Evolutionary conservation across 1,140 invertebrate species (phyloP).

Genomic region (Paramacrobiotus metropolitanus): DNA sequence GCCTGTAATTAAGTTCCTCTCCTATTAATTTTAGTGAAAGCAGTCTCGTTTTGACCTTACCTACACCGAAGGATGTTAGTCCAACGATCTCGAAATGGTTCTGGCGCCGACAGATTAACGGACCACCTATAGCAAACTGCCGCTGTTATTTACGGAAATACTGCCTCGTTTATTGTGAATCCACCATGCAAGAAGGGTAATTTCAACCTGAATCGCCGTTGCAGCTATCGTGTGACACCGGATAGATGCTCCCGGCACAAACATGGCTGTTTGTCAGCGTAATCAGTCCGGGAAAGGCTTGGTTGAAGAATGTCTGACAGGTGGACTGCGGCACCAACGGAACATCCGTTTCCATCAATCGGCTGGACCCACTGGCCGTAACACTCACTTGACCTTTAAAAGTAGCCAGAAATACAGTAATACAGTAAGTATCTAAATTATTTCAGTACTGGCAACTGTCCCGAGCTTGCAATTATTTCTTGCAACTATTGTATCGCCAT

Average conservation of each 20-base stretch:
- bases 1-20: neutral
- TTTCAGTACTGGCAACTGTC: neutral
- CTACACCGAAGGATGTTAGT: slow-evolving; percentile 1
- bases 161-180: too few species aligned
- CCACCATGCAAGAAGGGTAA: neutral
- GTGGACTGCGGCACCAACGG: neutral
- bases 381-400: neutral
- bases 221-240: neutral
- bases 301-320: neutral
- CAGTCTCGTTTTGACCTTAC: neutral
- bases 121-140: neutral
- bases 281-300: neutral
- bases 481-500: too few species aligned
- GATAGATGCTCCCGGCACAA: slow-evolving; percentile 1
- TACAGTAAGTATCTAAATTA: neutral
- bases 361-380: neutral
- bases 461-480: too few species aligned
- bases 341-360: neutral
- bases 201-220: neutral
- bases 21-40: neutral
- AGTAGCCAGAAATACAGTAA: neutral
- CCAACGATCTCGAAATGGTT: neutral
- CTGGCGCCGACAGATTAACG: neutral
- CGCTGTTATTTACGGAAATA: too few species aligned
- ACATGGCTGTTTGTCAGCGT: neutral